Percentiles rank a stretch among this genome's conserved stretches.
These are phyloP conservation scores for Corapipo altera DNA, from an alignment of 2,113 vertebrate genomes.

Conservation along the genomic window DNA sequence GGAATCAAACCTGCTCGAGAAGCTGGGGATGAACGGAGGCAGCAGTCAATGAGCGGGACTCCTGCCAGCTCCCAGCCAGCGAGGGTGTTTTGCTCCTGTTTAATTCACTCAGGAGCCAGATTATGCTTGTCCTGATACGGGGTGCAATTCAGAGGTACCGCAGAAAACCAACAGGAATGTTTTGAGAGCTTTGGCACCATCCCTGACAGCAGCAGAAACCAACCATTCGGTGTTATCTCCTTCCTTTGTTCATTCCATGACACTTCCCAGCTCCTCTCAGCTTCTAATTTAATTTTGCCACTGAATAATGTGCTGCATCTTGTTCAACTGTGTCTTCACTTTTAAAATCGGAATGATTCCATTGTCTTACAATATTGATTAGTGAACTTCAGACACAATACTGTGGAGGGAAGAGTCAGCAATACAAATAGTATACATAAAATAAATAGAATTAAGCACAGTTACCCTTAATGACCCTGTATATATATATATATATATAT, in stretches of 20 bases:
- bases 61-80: slow-evolving; percentile 10
- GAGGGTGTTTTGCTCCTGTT: background rate
- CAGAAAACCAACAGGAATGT: background rate
- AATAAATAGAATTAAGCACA: background rate
- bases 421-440: background rate
- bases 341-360: background rate
- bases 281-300: background rate
- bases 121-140: background rate
- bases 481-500: background rate
- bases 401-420: background rate
- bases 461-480: background rate
- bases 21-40: background rate
- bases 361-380: background rate
- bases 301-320: background rate
- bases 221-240: background rate
- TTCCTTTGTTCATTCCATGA: background rate
- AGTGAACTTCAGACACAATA: background rate
- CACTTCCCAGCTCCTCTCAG: background rate
- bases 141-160: background rate
- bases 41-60: slow-evolving; percentile 21
- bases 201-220: background rate
- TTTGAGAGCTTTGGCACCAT: background rate
- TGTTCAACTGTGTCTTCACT: rapidly evolving
- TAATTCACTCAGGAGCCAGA: background rate
- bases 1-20: background rate